phyloP scores from a whole-genome alignment of 2,113 vertebrate species.

The Rousettus leschenaultii region DNA sequence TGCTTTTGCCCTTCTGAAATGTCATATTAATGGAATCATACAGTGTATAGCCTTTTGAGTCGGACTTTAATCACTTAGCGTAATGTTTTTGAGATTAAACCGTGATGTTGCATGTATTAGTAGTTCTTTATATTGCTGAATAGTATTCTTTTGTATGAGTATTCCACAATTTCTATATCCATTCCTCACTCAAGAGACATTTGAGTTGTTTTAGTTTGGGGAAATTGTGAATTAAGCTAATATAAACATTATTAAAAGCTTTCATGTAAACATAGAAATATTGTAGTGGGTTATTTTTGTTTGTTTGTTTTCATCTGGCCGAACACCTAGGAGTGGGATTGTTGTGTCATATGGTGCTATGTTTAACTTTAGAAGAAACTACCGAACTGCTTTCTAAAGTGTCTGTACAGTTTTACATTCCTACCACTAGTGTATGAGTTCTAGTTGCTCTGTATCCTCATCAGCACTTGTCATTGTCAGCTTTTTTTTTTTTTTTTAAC shows the following conservation, averaged over 20 bases:
- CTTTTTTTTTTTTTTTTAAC: background rate
- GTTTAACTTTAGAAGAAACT: background rate
- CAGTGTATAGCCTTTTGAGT: background rate
- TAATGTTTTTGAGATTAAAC: background rate
- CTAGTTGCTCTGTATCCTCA: background rate
- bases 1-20: background rate
- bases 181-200: background rate
- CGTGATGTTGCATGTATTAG: background rate
- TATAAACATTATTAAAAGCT: background rate
- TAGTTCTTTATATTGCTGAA: background rate
- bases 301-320: background rate
- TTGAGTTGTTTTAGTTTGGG: background rate
- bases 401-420: background rate
- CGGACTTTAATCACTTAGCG: background rate
- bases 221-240: background rate
- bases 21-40: background rate
- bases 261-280: background rate
- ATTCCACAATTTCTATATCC: background rate
- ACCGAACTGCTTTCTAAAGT: background rate
- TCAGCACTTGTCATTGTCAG: background rate
- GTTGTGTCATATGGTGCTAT: background rate
- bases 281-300: background rate
- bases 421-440: background rate
- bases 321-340: background rate
- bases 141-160: background rate